These are phyloP conservation scores for Cheirogaleus major DNA, from an alignment of 2,797 vertebrate species.

Conservation along the genomic window DNA sequence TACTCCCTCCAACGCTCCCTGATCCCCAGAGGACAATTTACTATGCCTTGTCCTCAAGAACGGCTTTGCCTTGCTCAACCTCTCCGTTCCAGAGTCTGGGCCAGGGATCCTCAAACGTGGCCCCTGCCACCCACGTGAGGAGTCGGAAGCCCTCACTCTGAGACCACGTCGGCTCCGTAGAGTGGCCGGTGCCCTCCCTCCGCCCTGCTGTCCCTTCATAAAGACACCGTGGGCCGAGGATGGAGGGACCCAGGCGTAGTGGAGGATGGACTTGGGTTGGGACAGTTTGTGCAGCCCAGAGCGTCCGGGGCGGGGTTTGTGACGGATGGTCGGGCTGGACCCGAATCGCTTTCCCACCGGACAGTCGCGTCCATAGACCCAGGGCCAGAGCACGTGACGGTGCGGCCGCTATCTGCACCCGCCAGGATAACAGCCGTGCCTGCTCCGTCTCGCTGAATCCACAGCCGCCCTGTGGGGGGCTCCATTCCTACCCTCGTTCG, in stretches of 20 bases:
- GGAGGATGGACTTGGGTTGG: background rate
- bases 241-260: too few species aligned
- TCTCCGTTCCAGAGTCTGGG: background rate
- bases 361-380: background rate
- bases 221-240: background rate
- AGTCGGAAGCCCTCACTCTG: conserved; percentile 61
- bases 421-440: background rate
- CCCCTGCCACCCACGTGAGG: conserved; percentile 49
- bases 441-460: background rate
- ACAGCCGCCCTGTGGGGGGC: fast-evolving
- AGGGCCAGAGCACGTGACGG: background rate
- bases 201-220: too few species aligned
- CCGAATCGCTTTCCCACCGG: background rate
- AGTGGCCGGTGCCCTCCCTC: background rate
- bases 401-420: background rate
- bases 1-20: background rate
- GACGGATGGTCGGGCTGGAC: background rate
- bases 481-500: background rate
- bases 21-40: background rate
- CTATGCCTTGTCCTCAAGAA: background rate
- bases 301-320: background rate
- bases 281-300: background rate
- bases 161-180: background rate
- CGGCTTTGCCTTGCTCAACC: background rate
- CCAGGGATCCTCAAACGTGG: background rate